Percentiles rank a stretch among this genome's conserved stretches.
These are phyloP conservation scores for Pseudorhombus dupliciocellatus DNA, from an alignment of 2,113 vertebrate genomes.

Conservation along the genomic window DNA sequence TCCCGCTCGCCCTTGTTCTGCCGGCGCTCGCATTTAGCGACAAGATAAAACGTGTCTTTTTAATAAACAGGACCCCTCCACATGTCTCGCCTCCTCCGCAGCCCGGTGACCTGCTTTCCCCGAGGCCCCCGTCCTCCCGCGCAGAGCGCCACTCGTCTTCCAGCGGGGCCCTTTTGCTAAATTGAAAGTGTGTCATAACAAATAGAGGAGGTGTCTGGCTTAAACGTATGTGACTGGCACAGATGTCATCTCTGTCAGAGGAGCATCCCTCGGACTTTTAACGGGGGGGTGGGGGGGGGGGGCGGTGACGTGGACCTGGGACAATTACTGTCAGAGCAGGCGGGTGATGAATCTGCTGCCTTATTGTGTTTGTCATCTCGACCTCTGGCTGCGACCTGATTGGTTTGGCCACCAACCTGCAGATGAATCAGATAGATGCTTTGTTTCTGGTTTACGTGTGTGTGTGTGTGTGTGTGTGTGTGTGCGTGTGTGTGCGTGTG, in stretches of 20 bases:
- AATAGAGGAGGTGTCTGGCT: constrained; percentile 65
- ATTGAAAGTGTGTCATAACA: constrained; percentile 78
- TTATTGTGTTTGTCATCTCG: constrained; percentile 73
- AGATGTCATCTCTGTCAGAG: constrained; percentile 60
- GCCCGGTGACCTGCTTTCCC: constrained; percentile 15
- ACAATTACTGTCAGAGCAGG: constrained; percentile 72
- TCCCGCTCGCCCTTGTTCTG: constrained; percentile 62
- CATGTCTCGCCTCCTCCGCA: constrained; percentile 19
- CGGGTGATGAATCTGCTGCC: constrained; percentile 73
- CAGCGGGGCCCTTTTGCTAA: constrained; percentile 49
- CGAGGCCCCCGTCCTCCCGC: constrained; percentile 25
- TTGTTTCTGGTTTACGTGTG: constrained; percentile 24
- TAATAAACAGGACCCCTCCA: constrained; percentile 56
- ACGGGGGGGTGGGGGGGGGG: constrained; percentile 20
- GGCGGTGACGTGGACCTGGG: constrained; percentile 47
- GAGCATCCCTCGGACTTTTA: constrained; percentile 62
- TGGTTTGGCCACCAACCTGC: constrained; percentile 29
- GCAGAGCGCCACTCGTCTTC: constrained; percentile 48
- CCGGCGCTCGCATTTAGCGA: constrained; percentile 56
- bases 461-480: neutral
- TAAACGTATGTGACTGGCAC: constrained; percentile 69
- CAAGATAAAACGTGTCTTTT: constrained; percentile 48
- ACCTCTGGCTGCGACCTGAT: constrained; percentile 63
- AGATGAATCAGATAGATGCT: constrained; percentile 19
- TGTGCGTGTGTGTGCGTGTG: neutral